Evolutionary conservation across 2,888 invertebrate species (phyloP), one percentile per base, ranked within the genome.

Genomic region (Ichneumoninae sp.): DNA sequence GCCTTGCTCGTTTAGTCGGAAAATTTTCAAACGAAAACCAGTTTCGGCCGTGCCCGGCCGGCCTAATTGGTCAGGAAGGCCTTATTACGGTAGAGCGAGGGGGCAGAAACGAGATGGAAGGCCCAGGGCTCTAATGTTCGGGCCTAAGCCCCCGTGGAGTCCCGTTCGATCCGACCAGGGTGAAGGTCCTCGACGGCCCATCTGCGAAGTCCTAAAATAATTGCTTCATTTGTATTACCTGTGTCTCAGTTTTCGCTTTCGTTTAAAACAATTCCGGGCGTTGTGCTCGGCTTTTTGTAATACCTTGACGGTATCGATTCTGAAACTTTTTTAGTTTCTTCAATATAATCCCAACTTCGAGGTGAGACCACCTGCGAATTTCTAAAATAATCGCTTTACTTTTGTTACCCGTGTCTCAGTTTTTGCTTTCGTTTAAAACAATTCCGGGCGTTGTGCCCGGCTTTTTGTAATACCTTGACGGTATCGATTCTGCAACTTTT

Each of bases 1-100:
- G 19, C 1, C 19, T 6, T 47, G 44, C 68, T 8, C 50, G 52
- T 26, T 75, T 52, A 68, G 83, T 80, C 84, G 84, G 84, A 84
- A 86, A 86, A 82, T 82, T 80, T 80, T 78, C 80, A 80, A 84
- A 84, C 82, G 60, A 78, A 62, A 86, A 86, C 86, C 80, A 77
- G 86, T 86, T 83, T 82, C 50, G 77, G 77, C 76, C 66, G 47
- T 69, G 79, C 22, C 80, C 76, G 54, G 62, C 33, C 40, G 33
- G 76, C 62, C 74, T 50, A 50, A 33, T 22, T 54, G 75, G 75
- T 77, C 60, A 74, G 72, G 80, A 85, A 81, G 77, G 40, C 76
- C 75, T 80, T 72, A 74, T 80, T 81, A 77, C 80, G 78, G 54
- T 80, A 60, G 75, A 65, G 36, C 70, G 36, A 66, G 65, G 47